Evolutionary conservation across 2,888 invertebrate genomes (phyloP).

Genomic region (Erebia epiphron): DNA sequence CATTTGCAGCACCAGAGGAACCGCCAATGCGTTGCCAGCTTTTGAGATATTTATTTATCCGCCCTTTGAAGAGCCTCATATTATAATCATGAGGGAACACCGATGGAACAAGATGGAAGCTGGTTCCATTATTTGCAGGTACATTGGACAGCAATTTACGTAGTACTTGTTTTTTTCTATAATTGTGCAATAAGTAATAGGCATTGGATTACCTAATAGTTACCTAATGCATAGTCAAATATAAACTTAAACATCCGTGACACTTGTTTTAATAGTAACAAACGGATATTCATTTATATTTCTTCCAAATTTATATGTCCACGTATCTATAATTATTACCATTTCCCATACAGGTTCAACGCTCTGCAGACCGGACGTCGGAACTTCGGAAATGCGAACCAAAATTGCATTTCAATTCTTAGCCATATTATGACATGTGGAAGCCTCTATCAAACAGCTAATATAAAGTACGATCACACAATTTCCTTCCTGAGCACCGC

Average conservation of each 20-base stretch:
- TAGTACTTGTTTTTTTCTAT: background rate
- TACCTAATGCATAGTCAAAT: too few relatives aligned
- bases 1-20: too few relatives aligned
- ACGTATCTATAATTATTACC: constrained; percentile 11
- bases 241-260: background rate
- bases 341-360: constrained; percentile 49
- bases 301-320: constrained; percentile 1
- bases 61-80: too few relatives aligned
- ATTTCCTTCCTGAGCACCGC: constrained; percentile 69
- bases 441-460: constrained; percentile 40
- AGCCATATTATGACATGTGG: constrained; percentile 49
- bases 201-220: too few relatives aligned
- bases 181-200: background rate
- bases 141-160: background rate
- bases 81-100: too few relatives aligned
- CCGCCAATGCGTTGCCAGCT: too few relatives aligned
- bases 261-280: background rate
- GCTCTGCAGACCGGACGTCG: constrained; percentile 57
- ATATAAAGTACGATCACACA: constrained; percentile 68
- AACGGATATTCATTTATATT: constrained; percentile 11
- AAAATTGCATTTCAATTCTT: constrained; percentile 70
- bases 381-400: constrained; percentile 66
- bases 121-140: too few relatives aligned
- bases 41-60: too few relatives aligned
- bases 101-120: too few relatives aligned